Base-by-base conservation (phyloP, 2,113 vertebrate genomes). In the Anolis sagrei region DNA sequence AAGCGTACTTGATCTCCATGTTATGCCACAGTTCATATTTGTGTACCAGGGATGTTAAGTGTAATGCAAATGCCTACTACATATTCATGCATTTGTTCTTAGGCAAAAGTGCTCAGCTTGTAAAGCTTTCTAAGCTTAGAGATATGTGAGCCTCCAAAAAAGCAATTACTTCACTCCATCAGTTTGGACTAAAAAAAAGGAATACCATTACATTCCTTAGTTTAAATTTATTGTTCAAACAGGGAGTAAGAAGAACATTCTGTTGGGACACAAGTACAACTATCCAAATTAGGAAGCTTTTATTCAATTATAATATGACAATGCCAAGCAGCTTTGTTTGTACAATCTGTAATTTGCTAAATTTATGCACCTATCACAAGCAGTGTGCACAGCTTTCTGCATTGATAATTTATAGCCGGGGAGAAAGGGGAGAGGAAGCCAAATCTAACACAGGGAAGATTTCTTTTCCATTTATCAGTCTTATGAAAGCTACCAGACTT, bases 111-210 rank as follows among this genome's bases (percentile, higher is more conserved):
- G 85, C 78, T 92, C 92, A 93, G 85, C 87, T 84, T 91, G 88
- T 92, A 93, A 91, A 92, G 88, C 90, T 62, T 92, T 95, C 91
- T 86, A 90, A 29, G 87, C 77, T 44, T 29, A 87, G 79, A 93
- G 86, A 94, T 92, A 92, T 85, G 89, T 87, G 54, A 92, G 76
- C 36, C 92, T 88, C 89, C 48, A 66, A 92, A 58, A 92, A 94
- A 92, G 91, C 89, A 93, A 94, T 93, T 95, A 91, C 88, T 94
- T 93, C 86, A 93, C 68, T 81, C 87, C 87, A 90, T 92, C 91
- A 88, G 87, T 92, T 93, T 93, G 82, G 84, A 89, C 86, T 90
- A 89, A 93, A 88, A 92, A n/a, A 89, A 93, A 89, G 90, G 93
- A 92, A 92, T 92, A 74, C 64, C 70, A 87, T 92, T 92, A 87